A percentile compares a stretch with the other conserved stretches of the same genome.
Conservation (phyloP, 2,797 vertebrate genomes). For the Phalanger gymnotis region DNA sequence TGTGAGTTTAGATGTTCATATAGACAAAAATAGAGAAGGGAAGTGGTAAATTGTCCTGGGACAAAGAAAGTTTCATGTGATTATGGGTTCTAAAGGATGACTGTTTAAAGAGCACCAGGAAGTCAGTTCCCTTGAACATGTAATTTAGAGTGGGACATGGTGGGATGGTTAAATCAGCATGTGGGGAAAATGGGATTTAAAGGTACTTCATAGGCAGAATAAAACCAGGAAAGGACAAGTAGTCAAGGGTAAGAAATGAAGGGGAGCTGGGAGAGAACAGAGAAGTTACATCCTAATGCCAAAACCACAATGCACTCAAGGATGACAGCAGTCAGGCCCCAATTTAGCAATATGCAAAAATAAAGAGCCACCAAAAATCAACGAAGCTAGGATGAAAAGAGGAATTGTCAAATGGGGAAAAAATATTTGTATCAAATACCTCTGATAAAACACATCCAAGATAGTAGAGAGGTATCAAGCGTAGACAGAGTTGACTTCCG, state of each 20-base stretch:
- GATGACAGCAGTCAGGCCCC: not conserved
- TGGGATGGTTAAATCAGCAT: not conserved
- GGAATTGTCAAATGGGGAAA: not conserved
- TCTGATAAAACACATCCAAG: not conserved
- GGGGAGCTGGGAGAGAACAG: not conserved
- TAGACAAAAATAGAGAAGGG: not conserved
- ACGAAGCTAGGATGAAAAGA: not conserved
- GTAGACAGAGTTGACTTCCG: not conserved
- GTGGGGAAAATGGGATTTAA: not conserved
- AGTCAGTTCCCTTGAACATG: not conserved
- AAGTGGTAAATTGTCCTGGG: no score
- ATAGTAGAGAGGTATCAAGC: not conserved
- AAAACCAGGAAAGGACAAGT: not conserved
- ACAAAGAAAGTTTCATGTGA: not conserved
- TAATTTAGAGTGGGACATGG: not conserved
- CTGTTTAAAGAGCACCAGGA: not conserved
- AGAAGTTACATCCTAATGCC: not conserved
- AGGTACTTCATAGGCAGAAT: not conserved
- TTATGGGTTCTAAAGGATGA: not conserved
- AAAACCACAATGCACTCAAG: not conserved
- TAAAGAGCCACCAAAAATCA: not conserved
- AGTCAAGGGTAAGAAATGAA: not conserved
- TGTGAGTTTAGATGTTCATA: not conserved
- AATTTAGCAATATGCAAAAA: not conserved
- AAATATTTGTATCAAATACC: not conserved